Base-by-base conservation (phyloP, 2,888 invertebrate species). In the Ypsolopha sequella region DNA sequence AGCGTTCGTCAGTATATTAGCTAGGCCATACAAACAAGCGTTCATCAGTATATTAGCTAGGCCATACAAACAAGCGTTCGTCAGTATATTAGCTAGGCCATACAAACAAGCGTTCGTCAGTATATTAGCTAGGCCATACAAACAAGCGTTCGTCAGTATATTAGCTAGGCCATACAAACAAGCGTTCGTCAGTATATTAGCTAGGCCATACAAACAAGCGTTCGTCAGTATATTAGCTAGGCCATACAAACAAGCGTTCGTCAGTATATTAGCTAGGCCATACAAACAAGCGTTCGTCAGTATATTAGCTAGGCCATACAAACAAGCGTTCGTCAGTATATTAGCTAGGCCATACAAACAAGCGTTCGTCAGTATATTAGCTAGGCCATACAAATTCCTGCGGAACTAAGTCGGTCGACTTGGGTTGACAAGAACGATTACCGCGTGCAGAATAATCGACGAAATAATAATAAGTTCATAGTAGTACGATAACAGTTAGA, bases 71-170 rank as follows among this genome's bases (percentile, higher is more conserved):
- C 69, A 72, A 73, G 54, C 60, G 61, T 58, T 65, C 68, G 57
- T 70, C 62, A 71, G 57, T 66, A 67, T 66, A 64, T n/a, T n/a
- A n/a, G n/a, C n/a, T n/a, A n/a, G n/a, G n/a, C n/a, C n/a, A n/a
- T n/a, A n/a, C n/a, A 67, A 55, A 75, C 69, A 72, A 73, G 54
- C 60, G 61, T 58, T 65, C 68, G 57, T 70, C 62, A 71, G 57
- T 66, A 67, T 66, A 64, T n/a, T n/a, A n/a, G n/a, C n/a, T n/a
- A n/a, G n/a, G n/a, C n/a, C n/a, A n/a, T n/a, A n/a, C n/a, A 67
- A 55, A 75, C 69, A 72, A 73, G 54, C 60, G 61, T 58, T 65
- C 68, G 57, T 70, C 62, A 71, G 57, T 66, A 67, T 66, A 64
- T n/a, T n/a, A n/a, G n/a, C n/a, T n/a, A n/a, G n/a, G n/a, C n/a